A percentile compares a stretch with the other conserved stretches of the same genome.
Conservation (phyloP, 2,888 invertebrate species). For the Abscondita cerata region DNA sequence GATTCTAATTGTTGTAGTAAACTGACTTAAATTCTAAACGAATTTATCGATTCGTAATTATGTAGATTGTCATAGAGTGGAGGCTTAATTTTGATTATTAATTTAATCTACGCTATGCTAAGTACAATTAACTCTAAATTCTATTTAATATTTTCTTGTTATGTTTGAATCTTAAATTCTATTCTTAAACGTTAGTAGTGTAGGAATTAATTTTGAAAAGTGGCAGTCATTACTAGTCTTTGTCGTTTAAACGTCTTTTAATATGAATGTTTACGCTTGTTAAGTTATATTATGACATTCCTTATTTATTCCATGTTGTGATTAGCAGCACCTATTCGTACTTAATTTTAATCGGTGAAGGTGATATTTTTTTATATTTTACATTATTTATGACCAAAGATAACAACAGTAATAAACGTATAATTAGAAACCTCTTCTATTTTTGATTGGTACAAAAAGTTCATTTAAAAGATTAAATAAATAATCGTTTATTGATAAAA, state of each 20-base stretch:
- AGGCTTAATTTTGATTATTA: background rate
- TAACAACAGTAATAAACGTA: slow-evolving; percentile 13
- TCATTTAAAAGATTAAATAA: too few relatives aligned
- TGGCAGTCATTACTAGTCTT: background rate
- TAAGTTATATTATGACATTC: slow-evolving; percentile 4
- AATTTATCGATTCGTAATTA: slow-evolving; percentile 13
- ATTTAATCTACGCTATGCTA: background rate
- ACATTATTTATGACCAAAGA: slow-evolving; percentile 27
- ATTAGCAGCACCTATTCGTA: slow-evolving; percentile 12
- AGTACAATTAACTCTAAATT: background rate
- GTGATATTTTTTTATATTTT: slow-evolving; percentile 28
- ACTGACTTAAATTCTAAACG: slow-evolving; percentile 44
- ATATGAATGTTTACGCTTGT: slow-evolving; percentile 5
- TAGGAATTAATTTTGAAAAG: slow-evolving; percentile 1
- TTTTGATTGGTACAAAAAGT: too few relatives aligned
- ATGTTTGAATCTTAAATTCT: slow-evolving; percentile 1
- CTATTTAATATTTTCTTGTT: background rate
- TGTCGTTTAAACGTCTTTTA: background rate
- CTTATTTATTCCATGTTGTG: background rate
- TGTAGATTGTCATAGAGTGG: slow-evolving; percentile 1
- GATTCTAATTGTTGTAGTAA: slow-evolving; percentile 70
- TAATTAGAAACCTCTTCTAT: too few relatives aligned
- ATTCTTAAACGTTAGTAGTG: background rate
- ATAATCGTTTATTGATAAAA: too few relatives aligned
- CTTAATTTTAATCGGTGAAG: slow-evolving; percentile 28